Percentiles rank a stretch among this genome's conserved stretches.
Evolutionary conservation across 2,888 invertebrate species (phyloP).

Genomic region (Julus scandinavius): DNA sequence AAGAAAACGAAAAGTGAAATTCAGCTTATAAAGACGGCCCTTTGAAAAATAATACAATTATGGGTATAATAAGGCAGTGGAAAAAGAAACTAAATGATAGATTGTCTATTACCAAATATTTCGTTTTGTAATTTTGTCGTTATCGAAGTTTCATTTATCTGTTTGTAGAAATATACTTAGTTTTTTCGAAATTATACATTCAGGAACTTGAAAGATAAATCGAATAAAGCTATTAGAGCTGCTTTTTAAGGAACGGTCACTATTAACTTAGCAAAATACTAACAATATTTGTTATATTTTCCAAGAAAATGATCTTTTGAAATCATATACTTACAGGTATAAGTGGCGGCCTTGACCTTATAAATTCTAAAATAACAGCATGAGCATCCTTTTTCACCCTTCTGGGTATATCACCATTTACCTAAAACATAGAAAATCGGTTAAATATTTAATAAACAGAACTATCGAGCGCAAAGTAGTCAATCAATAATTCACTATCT

Average conservation of each 20-base stretch:
- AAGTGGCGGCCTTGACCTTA: constrained; percentile 92
- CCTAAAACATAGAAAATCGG: constrained; percentile 63
- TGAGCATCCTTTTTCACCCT: constrained; percentile 94
- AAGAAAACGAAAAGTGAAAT: not conserved
- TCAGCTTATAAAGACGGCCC: not conserved
- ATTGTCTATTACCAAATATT: no score
- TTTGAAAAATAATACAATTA: constrained; percentile 52
- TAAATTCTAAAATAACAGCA: constrained; percentile 95
- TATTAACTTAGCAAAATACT: no score
- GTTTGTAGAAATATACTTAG: no score
- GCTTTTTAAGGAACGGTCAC: no score
- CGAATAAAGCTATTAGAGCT: no score
- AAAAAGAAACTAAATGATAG: no score
- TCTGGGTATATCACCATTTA: constrained; percentile 80
- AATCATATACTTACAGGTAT: constrained; percentile 75
- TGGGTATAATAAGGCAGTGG: not conserved
- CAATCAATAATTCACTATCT: not conserved
- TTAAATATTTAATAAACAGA: not conserved
- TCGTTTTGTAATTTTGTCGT: no score
- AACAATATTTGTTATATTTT: no score
- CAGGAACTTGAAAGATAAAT: no score
- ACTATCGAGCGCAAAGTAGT: not conserved
- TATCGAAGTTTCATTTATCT: no score
- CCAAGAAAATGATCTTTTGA: no score
- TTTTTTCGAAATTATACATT: no score